A percentile compares a stretch with the other conserved stretches of the same genome.
Evolutionary conservation across 2,888 invertebrate species (phyloP).

Genomic region (Caenorhabditis doughertyi): DNA sequence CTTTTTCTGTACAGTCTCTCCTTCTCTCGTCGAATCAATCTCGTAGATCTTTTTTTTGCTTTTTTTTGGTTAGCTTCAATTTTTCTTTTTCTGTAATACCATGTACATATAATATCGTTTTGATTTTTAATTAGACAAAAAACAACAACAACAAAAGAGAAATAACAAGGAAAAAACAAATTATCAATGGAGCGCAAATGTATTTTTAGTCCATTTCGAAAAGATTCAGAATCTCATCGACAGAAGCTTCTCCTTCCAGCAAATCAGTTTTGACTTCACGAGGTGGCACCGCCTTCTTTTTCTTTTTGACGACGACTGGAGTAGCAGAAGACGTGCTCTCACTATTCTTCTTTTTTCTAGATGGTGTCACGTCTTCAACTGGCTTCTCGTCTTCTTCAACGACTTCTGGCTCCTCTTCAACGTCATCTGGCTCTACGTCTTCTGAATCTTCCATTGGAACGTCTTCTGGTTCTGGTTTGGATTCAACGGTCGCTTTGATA

Average conservation of each 20-base stretch:
- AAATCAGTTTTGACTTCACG: constrained; percentile 55
- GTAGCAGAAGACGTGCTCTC: constrained; percentile 12
- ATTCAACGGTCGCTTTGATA: constrained; percentile 13
- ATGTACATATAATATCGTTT: too few relatives aligned
- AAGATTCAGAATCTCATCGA: constrained; percentile 70
- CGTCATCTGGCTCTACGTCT: not conserved
- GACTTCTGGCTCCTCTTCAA: constrained; percentile 30
- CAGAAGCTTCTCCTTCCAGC: constrained; percentile 69
- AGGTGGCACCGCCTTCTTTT: constrained; percentile 8
- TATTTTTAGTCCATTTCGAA: constrained; percentile 69
- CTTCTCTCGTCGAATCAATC: too few relatives aligned
- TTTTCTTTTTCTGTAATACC: too few relatives aligned
- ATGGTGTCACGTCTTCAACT: not conserved
- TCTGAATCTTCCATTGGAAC: not conserved
- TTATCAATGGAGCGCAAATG: too few relatives aligned
- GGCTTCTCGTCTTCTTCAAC: constrained; percentile 8
- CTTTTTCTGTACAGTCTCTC: not conserved
- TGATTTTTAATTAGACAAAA: too few relatives aligned
- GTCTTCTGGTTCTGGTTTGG: not conserved
- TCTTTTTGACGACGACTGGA: constrained; percentile 49
- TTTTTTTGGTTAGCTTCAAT: too few relatives aligned
- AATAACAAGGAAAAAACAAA: not conserved
- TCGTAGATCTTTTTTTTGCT: too few relatives aligned
- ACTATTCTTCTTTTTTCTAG: constrained; percentile 50
- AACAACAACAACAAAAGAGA: not conserved